phyloP scores from a whole-genome alignment of 92 coral and sea anemone genomes.

The Epizoanthus scotinus region DNA sequence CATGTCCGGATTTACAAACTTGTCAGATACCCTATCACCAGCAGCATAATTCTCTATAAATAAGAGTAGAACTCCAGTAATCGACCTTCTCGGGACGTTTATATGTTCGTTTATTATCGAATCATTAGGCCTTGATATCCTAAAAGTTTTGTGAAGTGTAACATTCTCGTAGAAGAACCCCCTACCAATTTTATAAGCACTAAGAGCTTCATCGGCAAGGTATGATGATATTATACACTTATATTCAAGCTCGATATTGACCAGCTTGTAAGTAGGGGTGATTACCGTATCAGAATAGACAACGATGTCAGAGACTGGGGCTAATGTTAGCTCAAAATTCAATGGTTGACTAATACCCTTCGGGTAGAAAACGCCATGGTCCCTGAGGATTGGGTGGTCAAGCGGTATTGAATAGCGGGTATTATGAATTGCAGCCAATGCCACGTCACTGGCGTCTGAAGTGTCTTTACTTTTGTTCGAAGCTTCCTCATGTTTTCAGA shows the following conservation, averaged over 20 bases:
- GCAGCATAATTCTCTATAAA: no score
- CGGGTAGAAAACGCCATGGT: constrained; percentile 52
- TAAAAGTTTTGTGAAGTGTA: no score
- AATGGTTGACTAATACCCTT: no score
- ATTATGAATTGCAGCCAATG: constrained; percentile 25
- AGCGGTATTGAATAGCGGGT: constrained; percentile 44
- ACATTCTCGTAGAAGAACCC: no score
- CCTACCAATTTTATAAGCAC: constrained; percentile 17
- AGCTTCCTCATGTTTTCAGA: constrained; percentile 28
- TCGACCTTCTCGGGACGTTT: no score
- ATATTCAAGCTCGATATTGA: constrained; percentile 57
- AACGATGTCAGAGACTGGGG: constrained; percentile 41
- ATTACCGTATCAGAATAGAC: constrained; percentile 11
- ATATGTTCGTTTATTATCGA: no score
- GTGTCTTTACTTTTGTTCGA: constrained; percentile 12
- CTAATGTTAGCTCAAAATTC: constrained; percentile 47
- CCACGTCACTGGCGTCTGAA: constrained; percentile 19
- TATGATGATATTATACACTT: constrained; percentile 39
- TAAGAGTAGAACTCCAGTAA: no score
- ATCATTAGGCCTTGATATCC: no score
- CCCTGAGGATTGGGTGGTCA: constrained; percentile 43
- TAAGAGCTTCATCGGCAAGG: constrained; percentile 39
- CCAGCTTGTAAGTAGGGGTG: constrained; percentile 32
- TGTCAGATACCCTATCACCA: no score
- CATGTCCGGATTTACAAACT: no score